phyloP scores from a whole-genome alignment of 1,140 invertebrate genomes.

The Anastatus disparis region DNA sequence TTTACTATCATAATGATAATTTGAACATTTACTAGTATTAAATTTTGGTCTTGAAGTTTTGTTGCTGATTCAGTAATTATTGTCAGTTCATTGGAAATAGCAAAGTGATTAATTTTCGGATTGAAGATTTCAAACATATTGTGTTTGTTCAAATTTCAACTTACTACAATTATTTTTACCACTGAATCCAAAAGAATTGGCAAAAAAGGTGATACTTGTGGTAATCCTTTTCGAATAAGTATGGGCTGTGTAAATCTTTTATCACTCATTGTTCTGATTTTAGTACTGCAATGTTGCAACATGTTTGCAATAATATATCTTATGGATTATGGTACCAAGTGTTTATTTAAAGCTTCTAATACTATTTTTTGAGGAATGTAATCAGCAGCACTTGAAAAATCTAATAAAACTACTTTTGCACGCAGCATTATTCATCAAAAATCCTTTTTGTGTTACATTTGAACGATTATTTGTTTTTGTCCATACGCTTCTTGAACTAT shows the following conservation, averaged over 20 bases:
- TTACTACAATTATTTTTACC: conserved; percentile 4
- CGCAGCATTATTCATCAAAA: neutral
- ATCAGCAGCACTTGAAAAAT: conserved; percentile 21
- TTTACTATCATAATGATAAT: neutral
- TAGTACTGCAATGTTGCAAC: neutral
- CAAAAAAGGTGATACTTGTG: conserved; percentile 8
- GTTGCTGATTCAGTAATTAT: conserved; percentile 9
- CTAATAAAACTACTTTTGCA: conserved; percentile 20
- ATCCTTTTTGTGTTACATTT: conserved; percentile 2
- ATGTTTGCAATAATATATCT: conserved; percentile 11
- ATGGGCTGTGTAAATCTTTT: conserved; percentile 10
- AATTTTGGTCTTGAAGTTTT: conserved; percentile 3
- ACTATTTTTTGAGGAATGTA: conserved; percentile 2
- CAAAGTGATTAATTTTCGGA: conserved; percentile 12
- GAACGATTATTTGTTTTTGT: neutral
- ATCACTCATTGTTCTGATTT: neutral
- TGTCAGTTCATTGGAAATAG: conserved; percentile 13
- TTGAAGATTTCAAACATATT: conserved; percentile 2
- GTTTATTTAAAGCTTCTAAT: neutral
- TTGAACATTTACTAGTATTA: conserved; percentile 9
- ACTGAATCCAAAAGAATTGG: conserved; percentile 3
- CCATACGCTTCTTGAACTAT: conserved; percentile 11
- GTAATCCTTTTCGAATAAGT: neutral
- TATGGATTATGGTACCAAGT: neutral
- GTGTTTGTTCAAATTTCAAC: neutral